Evolutionary conservation across 2,113 vertebrate genomes (phyloP).

Genomic region (Gymnorhina tibicen): DNA sequence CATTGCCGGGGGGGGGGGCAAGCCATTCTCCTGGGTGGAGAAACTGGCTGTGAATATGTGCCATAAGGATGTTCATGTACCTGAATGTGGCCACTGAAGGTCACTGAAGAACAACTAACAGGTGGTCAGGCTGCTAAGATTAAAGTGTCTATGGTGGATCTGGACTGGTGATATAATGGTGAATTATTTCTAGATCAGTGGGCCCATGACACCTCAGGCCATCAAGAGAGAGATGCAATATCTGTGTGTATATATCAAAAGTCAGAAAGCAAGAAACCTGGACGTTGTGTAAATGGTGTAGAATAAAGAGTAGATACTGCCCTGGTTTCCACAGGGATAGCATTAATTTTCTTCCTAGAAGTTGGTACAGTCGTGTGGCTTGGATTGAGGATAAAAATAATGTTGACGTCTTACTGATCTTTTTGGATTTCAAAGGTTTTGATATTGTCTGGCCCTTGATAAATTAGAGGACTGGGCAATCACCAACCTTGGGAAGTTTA

Average conservation of each 20-base stretch:
- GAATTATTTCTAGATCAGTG: background rate
- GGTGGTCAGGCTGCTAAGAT: background rate
- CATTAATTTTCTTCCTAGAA: background rate
- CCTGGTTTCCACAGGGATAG: background rate
- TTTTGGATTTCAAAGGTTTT: background rate
- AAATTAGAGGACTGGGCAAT: too few species aligned
- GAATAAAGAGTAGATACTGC: background rate
- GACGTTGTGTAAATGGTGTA: background rate
- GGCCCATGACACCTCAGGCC: too few species aligned
- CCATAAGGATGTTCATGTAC: background rate
- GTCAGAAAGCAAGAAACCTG: background rate
- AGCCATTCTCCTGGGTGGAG: background rate
- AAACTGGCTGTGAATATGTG: background rate
- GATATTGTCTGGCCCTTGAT: background rate
- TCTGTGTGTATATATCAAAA: background rate
- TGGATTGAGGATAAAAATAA: background rate
- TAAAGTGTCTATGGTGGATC: background rate
- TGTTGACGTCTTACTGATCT: background rate
- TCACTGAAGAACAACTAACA: background rate
- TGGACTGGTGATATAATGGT: background rate
- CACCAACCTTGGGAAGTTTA: background rate
- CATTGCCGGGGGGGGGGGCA: accelerated
- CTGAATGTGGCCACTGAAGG: too few species aligned
- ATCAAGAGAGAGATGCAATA: background rate
- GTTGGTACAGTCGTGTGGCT: background rate